Base-by-base conservation (phyloP, 2,113 vertebrate genomes). In the Phoenicopterus ruber region DNA sequence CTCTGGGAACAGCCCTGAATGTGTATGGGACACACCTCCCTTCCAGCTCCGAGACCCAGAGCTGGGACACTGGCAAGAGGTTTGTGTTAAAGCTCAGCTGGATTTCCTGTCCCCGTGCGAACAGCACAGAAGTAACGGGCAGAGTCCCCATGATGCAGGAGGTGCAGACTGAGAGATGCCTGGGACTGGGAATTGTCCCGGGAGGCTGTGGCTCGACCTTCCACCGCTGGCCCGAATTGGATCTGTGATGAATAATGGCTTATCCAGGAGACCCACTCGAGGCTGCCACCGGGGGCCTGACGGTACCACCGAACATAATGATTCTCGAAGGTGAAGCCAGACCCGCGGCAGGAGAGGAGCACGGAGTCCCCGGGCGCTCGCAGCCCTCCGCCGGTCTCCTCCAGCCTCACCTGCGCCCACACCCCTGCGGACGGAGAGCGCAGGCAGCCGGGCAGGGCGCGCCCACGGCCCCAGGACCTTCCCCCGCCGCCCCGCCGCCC, bases 271-370 rank as follows among this genome's bases (percentile, higher is more conserved):
- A 95, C 5, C 77, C 77, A 89, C 42, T 95, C 31, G 1, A 62
- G 24, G 2, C 7, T 28, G 71, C 46, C n/a, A 7, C 38, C 0
- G 9, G 55, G 9, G 4, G n/a, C 21, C 42, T 88, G 59, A n/a
- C 54, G 59, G 59, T 79, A 83, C 72, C 93, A 91, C 5, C 3
- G 0, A 47, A 78, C 0, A 0, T 1, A 0, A 3, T 3, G 5
- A 5, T 2, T 0, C 0, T 2, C 10, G 2, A 89, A 74, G 9
- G 0, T 4, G 18, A 55, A 44, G 6, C 81, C 42, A 4, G 9
- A 17, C 3, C 13, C 12, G 1, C 3, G 71, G 66, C 90, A 94
- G 44, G 62, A 93, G 47, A 86, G 66, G 6, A 1, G 8, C 38
- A 55, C 32, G 2, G 40, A 70, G 4, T 54, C 31, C 28, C 93